Evolutionary conservation across 2,797 vertebrate genomes (phyloP).

Genomic region (Lagodon rhomboides): DNA sequence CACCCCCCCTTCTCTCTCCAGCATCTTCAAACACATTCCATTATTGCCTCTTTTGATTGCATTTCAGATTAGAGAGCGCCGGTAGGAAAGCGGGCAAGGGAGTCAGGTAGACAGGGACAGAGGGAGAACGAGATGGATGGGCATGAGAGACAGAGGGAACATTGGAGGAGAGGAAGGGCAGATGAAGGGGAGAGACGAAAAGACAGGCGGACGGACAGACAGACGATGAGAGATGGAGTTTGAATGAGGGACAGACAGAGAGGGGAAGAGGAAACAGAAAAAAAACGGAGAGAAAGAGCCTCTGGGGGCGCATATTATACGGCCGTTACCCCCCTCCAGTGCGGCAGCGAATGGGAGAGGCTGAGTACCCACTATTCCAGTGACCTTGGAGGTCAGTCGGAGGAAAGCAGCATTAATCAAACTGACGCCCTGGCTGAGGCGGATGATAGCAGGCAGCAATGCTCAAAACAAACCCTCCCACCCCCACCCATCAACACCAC

Average conservation of each 20-base stretch:
- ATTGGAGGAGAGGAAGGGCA: slow-evolving; percentile 55
- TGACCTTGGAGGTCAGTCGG: slow-evolving; percentile 83
- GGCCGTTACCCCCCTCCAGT: slow-evolving; percentile 71
- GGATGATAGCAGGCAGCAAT: slow-evolving; percentile 76
- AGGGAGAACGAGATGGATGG: slow-evolving; percentile 56
- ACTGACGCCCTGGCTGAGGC: slow-evolving; percentile 75
- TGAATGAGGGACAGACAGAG: slow-evolving; percentile 48
- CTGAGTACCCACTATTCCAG: slow-evolving; percentile 77
- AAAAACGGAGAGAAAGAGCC: slow-evolving; percentile 58
- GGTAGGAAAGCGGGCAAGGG: slow-evolving; percentile 51
- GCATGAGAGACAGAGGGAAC: slow-evolving; percentile 35
- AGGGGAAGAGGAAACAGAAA: slow-evolving; percentile 29
- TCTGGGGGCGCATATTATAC: slow-evolving; percentile 78
- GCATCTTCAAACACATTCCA: slow-evolving; percentile 71
- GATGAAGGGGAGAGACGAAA: slow-evolving; percentile 61
- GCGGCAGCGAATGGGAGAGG: slow-evolving; percentile 60
- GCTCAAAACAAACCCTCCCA: slow-evolving; percentile 65
- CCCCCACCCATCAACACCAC: slow-evolving; percentile 36
- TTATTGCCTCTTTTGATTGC: slow-evolving; percentile 79
- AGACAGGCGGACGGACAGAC: slow-evolving; percentile 43
- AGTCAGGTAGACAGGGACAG: slow-evolving; percentile 39
- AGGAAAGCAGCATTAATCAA: slow-evolving; percentile 86
- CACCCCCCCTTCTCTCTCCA: slow-evolving; percentile 49
- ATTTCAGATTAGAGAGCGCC: slow-evolving; percentile 78
- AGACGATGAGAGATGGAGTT: slow-evolving; percentile 40